phyloP scores from a whole-genome alignment of 1,140 invertebrate genomes.

The Pararge aegeria region DNA sequence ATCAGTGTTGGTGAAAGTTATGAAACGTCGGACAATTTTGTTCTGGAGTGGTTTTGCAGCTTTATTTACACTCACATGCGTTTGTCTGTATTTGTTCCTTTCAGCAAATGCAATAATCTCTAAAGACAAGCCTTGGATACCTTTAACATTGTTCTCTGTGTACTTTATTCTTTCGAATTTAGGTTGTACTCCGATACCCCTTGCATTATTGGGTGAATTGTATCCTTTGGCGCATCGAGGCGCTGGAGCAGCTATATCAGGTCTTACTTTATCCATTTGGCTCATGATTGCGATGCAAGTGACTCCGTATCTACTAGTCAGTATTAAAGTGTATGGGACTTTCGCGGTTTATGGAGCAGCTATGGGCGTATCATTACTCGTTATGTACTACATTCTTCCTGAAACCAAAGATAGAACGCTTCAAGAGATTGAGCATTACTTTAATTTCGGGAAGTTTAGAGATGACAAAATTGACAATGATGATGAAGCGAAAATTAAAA shows the following conservation, averaged over 20 bases:
- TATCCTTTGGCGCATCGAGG: slow-evolving; percentile 54
- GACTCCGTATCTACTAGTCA: slow-evolving; percentile 48
- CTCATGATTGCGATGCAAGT: slow-evolving; percentile 46
- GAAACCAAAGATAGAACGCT: slow-evolving; percentile 61
- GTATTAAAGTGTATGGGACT: slow-evolving; percentile 51
- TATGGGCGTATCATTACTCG: slow-evolving; percentile 34
- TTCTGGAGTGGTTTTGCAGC: slow-evolving; percentile 49
- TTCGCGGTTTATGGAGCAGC: slow-evolving; percentile 47
- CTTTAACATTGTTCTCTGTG: slow-evolving; percentile 43
- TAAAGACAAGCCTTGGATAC: slow-evolving; percentile 41
- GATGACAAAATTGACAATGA: slow-evolving; percentile 20
- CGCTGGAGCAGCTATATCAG: slow-evolving; percentile 42
- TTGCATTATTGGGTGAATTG: slow-evolving; percentile 56
- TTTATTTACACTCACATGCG: slow-evolving; percentile 32
- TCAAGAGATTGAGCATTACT: slow-evolving; percentile 60
- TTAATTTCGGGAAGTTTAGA: slow-evolving; percentile 45
- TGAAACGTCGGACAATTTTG: slow-evolving; percentile 52
- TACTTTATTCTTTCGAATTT: slow-evolving; percentile 59
- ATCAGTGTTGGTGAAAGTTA: slow-evolving; percentile 48
- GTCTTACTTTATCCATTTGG: slow-evolving; percentile 37
- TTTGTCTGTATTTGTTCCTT: slow-evolving; percentile 47
- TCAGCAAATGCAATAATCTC: slow-evolving; percentile 37
- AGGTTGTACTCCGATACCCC: slow-evolving; percentile 57
- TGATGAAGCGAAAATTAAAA: slow-evolving; percentile 36
- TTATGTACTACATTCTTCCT: slow-evolving; percentile 48